Evolutionary conservation across 2,113 vertebrate species (phyloP), one percentile per base, ranked within the genome.

Genomic region (Myiagra hebetior): DNA sequence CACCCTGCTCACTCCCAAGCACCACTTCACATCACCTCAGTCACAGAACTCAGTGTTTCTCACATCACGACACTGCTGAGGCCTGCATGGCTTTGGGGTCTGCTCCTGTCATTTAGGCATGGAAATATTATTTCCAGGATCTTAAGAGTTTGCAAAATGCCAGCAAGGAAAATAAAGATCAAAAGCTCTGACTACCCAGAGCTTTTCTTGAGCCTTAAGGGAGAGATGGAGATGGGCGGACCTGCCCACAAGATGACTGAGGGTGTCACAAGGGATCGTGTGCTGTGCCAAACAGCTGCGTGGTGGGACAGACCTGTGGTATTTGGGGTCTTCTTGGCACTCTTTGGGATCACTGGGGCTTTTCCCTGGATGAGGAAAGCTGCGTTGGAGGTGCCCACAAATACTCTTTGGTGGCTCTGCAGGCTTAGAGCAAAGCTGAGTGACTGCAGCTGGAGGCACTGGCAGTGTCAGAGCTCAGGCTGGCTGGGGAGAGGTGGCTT

Each of bases 191-290:
- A 64, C 26, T 52, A 27, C 46, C 23, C 46, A 50, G 59, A 74
- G n/a, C 11, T 77, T 67, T 92, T 14, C 26, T 33, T 1, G 26
- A 13, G 18, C n/a, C 20, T 75, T 53, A 12, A 27, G 33, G 28
- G 69, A 77, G 64, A 57, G 49, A 7, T 64, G 53, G 41, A 64
- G 23, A 26, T 39, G 31, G 19, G 50, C 27, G 55, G 55, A 44
- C 15, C 35, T 77, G 60, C 30, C 73, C 39, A 44, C 4, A 39
- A 33, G 42, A 33, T 67, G 20, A 28, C 50, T 41, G 53, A 22
- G 35, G 47, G 7, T 15, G 3, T 80, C 46, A 9, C 2, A 13
- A 13, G 22, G 17, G 39, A 39, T 47, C 0, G 1, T 20, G 24
- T 62, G 44, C 52, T 73, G 30, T 47, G 44, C 27, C 67, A 42